phyloP scores from a whole-genome alignment of 2,888 invertebrate species.

The Chymomyza procnemis region DNA sequence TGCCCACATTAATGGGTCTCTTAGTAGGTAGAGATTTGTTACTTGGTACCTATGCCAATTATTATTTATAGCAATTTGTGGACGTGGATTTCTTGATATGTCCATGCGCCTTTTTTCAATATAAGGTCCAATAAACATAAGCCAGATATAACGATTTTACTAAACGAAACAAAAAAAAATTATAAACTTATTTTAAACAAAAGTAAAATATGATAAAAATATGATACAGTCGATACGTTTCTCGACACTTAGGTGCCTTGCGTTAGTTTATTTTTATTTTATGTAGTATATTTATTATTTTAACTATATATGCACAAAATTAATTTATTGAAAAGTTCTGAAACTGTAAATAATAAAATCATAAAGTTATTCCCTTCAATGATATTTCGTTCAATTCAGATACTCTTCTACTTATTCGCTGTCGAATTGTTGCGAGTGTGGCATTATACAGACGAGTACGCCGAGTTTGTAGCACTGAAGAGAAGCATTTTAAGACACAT shows the following conservation, averaged over 20 bases:
- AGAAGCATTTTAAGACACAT: no score
- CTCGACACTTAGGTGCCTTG: not conserved
- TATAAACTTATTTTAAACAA: not conserved
- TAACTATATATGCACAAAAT: not conserved
- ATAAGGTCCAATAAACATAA: not conserved
- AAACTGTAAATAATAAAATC: no score
- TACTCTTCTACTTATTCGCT: no score
- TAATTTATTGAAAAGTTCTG: no score
- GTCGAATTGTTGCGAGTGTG: no score
- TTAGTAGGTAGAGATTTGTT: not conserved
- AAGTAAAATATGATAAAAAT: not conserved
- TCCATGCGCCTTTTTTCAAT: not conserved
- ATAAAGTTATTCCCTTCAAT: no score
- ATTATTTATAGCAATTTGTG: not conserved
- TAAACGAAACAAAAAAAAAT: not conserved
- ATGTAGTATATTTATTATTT: not conserved
- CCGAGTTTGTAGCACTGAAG: no score
- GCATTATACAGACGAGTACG: no score
- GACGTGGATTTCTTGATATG: not conserved
- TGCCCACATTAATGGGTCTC: not conserved
- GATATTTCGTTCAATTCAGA: no score
- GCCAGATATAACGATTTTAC: not conserved
- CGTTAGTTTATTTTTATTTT: not conserved
- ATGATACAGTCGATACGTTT: not conserved
- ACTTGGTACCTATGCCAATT: not conserved